Base-by-base conservation (phyloP, 2,888 invertebrate genomes). In the Drosophila maculinotata region DNA sequence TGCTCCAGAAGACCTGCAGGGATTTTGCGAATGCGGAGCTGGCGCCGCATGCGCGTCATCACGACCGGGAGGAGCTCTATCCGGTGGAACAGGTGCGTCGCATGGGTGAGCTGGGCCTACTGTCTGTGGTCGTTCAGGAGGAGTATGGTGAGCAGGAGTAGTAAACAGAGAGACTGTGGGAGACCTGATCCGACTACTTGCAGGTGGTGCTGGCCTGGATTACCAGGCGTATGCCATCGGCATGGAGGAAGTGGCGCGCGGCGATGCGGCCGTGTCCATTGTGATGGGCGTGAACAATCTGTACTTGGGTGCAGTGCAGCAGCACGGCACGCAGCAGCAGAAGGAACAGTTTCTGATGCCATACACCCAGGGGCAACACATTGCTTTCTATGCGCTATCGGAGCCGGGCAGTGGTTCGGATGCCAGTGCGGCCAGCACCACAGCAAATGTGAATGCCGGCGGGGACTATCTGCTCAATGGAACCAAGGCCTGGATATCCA, bases 231-330 rank as follows among this genome's bases (percentile, higher is more conserved):
- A 98, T 92, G 95, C 97, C 3, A 96, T 98, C 75, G 97, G 96
- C 1, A 94, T 97, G 93, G 98, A 98, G 91, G 98, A 98, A 92
- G 95, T 98, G 73, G 97, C 97, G 2, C 92, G 96, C 71, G 96
- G 95, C 0, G 98, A 98, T 92, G 98, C 98, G 0, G 95, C 96
- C 25, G 93, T 96, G 56, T 98, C 97, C 7, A 96, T 97, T 4
- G 96, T 98, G 60, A 97, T 98, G 97, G 97, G 97, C 63, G 98
- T 96, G 0, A 95, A 98, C 90, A 98, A 98, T 92, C 92, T 98
- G 10, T 98, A 96, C 87, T 92, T 98, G 15, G 97, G 96, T 1
- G 97, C 98, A 0, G 87, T 98, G 33, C 90, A 94, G 51, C 93
- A 94, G 51, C 97, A 95, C 93, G 98, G 96, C 0, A 96, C 91